Evolutionary conservation across 1,140 invertebrate genomes (phyloP), one percentile per base, ranked within the genome.

Genomic region (Drosophila parabipectinata): DNA sequence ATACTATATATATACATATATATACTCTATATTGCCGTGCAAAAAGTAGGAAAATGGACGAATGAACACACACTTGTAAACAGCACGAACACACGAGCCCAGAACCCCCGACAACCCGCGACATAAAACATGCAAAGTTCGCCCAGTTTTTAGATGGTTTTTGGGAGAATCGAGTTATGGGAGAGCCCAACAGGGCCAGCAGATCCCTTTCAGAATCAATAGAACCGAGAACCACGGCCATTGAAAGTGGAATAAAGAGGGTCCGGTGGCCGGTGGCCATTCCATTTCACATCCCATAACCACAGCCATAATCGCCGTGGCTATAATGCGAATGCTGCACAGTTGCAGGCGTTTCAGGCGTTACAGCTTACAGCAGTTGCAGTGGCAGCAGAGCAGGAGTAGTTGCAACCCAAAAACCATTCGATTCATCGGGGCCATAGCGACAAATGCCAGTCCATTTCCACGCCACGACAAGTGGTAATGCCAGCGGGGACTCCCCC

Each of bases 171-270:
- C 41, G 41, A 6, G 14, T 44, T 41, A 41, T 15, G 5, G n/a
- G 14, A 7, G 14, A 7, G 41, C 7, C 9, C 34, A 37, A 14
- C 14, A 41, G 12, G 15, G 41, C 5, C 4, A 44, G 4, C 41
- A 37, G 41, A 44, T 18, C 41, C 10, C 41, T 44, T 44, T 44
- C 41, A 7, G 6, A 44, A 44, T 44, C n/a, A 44, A 44, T 44
- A 8, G 39, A 34, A 28, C 26, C 26, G 6, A 28, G 26, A 18
- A 18, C 26, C 26, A 28, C 34, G 10, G 12, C 34, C 34, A 37
- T 37, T 37, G 18, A n/a, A 12, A n/a, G n/a, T n/a, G n/a, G n/a
- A n/a, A n/a, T n/a, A n/a, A n/a, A 37, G 9, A 37, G 34, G 4
- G 10, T 37, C 34, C 34, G 10, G 34, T 10, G 34, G 34, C 34